Evolutionary conservation across 2,797 vertebrate genomes (phyloP).

Genomic region (Mormyrops attenuatus): DNA sequence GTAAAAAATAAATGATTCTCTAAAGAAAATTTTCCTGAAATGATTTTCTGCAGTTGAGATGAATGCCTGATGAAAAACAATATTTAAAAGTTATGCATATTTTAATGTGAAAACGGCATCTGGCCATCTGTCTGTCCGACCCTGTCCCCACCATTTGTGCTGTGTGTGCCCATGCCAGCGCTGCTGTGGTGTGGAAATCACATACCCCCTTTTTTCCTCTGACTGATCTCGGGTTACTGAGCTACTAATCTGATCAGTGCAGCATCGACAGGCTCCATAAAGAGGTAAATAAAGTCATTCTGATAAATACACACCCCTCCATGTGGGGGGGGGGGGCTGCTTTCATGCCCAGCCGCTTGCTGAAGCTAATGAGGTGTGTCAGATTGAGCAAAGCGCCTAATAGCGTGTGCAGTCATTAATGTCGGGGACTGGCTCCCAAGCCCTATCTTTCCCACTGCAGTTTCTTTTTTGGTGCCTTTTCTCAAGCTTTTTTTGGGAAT

Average conservation of each 20-base stretch:
- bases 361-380: slow-evolving; percentile 72
- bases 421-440: slow-evolving; percentile 44
- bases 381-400: slow-evolving; percentile 66
- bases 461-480: neutral
- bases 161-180: neutral
- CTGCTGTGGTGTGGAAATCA: neutral
- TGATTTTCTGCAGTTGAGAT: neutral
- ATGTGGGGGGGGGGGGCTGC: neutral
- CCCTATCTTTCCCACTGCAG: neutral
- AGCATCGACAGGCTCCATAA: neutral
- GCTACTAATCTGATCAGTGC: neutral
- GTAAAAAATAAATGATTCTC: neutral
- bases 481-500: neutral
- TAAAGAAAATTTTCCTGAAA: neutral
- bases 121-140: neutral
- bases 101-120: neutral
- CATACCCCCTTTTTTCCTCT: neutral
- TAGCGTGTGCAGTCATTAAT: slow-evolving; percentile 65
- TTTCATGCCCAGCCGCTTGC: slow-evolving; percentile 34
- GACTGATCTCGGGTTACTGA: neutral
- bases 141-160: neutral
- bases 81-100: neutral
- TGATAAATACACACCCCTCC: neutral
- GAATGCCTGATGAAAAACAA: neutral
- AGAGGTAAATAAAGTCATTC: neutral